Conservation (phyloP, 2,888 invertebrate genomes). For the Ischnura elegans region DNA sequence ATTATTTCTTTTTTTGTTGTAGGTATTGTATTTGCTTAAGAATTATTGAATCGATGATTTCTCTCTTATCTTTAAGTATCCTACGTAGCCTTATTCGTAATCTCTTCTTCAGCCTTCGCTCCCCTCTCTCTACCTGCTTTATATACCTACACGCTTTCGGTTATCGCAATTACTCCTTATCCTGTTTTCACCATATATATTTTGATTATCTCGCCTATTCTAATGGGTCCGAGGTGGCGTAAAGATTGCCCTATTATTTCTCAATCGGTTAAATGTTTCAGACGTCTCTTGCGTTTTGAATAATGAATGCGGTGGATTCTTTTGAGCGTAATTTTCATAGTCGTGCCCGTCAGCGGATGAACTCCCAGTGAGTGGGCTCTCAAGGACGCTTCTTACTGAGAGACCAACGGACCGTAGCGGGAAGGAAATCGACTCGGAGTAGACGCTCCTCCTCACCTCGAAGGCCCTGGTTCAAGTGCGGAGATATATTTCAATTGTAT, state of each 20-base stretch:
- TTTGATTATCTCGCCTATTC: constrained; percentile 7
- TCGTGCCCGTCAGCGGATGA: neutral
- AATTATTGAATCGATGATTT: too few relatives aligned
- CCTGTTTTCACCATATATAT: constrained; percentile 45
- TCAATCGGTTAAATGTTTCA: constrained; percentile 29
- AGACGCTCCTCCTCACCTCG: too few relatives aligned
- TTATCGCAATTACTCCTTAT: constrained; percentile 49
- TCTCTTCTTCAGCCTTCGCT: too few relatives aligned
- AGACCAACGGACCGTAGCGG: neutral
- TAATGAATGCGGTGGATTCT: constrained; percentile 8
- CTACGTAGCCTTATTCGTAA: neutral
- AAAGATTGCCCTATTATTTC: constrained; percentile 1
- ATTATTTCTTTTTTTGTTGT: too few relatives aligned
- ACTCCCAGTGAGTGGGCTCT: neutral
- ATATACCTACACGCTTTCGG: constrained; percentile 8
- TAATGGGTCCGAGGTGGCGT: neutral
- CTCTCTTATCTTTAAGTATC: too few relatives aligned
- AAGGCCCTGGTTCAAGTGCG: too few relatives aligned
- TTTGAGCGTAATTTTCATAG: constrained; percentile 39
- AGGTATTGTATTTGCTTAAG: too few relatives aligned
- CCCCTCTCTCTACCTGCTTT: neutral
- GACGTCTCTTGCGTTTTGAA: constrained; percentile 48
- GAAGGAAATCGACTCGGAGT: too few relatives aligned
- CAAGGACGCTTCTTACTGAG: neutral
- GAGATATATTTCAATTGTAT: too few relatives aligned